Base-by-base conservation (phyloP, 1,140 invertebrate genomes). In the Cryptotermes secundus region DNA sequence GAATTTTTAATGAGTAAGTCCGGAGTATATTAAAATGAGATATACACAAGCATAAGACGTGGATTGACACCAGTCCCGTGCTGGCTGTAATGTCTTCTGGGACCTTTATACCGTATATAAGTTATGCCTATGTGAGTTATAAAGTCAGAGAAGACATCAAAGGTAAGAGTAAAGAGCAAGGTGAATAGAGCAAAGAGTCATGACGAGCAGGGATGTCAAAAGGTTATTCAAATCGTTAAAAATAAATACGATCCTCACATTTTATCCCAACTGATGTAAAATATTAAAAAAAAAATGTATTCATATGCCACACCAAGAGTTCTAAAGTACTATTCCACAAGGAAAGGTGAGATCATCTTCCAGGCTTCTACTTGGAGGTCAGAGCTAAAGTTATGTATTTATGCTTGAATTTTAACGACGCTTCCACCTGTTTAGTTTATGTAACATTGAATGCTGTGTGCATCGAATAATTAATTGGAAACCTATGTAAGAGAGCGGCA, bases 51-150 rank as follows among this genome's bases (percentile, higher is more conserved):
- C 19, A 59, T 31, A n/a, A 72, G 59, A 16, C n/a, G 4, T 72
- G n/a, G 59, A 72, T 72, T 72, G 59, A n/a, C 59, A 72, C 26
- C 59, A 72, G 59, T 10, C 6, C 59, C 31, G 59, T 7, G 7
- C 26, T 31, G 45, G n/a, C 59, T 72, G 59, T 72, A 72, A 72
- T 31, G 59, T 72, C 26, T 31, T 72, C 45, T 49, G 16, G 16
- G 22, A 19, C 45, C 45, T 49, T 49, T 49, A 49, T 72, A n/a
- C n/a, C n/a, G n/a, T n/a, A n/a, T 72, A n/a, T 72, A 72, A 72
- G 59, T 72, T 72, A 72, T 72, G 59, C 59, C 59, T n/a, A n/a
- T 72, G n/a, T 31, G 59, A 72, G 59, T 72, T 72, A 72, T 31
- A 72, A 31, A 72, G 59, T 31, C 59, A 31, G 59, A 72, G 59